Evolutionary conservation across 2,888 invertebrate species (phyloP), one percentile per base, ranked within the genome.

Genomic region (Podotricha telesiphe): DNA sequence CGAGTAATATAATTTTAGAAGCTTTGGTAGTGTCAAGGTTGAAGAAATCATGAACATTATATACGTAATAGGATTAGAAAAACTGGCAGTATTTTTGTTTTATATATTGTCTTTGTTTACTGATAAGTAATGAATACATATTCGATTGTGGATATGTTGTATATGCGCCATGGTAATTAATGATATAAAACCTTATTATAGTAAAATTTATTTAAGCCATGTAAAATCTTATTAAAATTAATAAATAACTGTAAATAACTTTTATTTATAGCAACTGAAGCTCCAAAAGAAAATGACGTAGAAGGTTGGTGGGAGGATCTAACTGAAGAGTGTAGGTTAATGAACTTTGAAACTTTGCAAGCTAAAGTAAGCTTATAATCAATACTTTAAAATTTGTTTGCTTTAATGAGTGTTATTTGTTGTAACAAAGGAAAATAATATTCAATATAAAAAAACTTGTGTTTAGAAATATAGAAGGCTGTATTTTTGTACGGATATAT

Each of bases 271-370:
- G 82, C 78, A 63, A 86, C 82, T 75, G 86, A 86, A 74, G 76
- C 83, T 0, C 85, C 84, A 0, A 83, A 79, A 63, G 94, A 94
- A 76, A 90, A 88, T 11, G 93, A 94, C 65, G 89, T 95, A 84
- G 94, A 94, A 78, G 94, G 94, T 67, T 95, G 95, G 96, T 96
- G 96, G 96, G 94, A 95, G 70, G 95, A 95, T 76, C 88, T 96
- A 22, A 95, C 94, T 42, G 95, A 95, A 76, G 95, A 96, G 76
- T 96, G 96, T 79, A 93, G 96, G 73, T 85, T 96, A 47, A 95
- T 96, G 95, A 94, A 95, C 72, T 88, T 96, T 67, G 93, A 94
- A 13, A 87, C 93, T 37, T 85, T 90, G 71, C 90, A 95, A 73
- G 94, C 95, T 5, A 94, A 94, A 80, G 93, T 92, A 77, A 70